These are phyloP conservation scores for Sisyra nigra DNA, from an alignment of 2,888 invertebrate species.

Conservation along the genomic window DNA sequence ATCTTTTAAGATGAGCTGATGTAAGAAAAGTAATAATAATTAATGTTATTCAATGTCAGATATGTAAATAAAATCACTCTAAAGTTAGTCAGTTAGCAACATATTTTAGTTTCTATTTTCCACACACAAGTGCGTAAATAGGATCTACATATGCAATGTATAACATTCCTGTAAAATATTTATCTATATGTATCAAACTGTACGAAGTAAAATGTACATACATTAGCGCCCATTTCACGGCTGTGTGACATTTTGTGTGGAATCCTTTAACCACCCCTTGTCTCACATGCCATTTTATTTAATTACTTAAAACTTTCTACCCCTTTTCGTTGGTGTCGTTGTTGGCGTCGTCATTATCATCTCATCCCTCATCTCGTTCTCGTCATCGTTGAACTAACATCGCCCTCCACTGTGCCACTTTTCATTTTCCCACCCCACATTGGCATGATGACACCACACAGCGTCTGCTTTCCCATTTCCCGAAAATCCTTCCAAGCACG, in stretches of 20 bases:
- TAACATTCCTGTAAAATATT: neutral
- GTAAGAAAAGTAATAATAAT: no score
- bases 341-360: neutral
- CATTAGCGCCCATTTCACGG: conserved; percentile 1
- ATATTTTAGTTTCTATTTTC: no score
- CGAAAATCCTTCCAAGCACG: no score
- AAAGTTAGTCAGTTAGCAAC: no score
- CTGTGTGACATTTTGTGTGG: conserved; percentile 2
- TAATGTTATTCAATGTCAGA: no score
- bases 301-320: conserved; percentile 8
- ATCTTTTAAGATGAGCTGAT: no score
- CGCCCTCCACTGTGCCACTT: neutral
- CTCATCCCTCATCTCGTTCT: no score
- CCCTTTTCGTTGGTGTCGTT: conserved; percentile 2
- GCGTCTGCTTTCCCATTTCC: neutral
- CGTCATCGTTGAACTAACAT: neutral
- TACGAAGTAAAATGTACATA: neutral
- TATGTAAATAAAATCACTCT: no score
- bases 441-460: neutral
- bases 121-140: neutral
- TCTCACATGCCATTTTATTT: conserved; percentile 7
- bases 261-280: neutral
- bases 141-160: neutral
- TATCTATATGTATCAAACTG: neutral
- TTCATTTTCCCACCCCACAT: neutral